phyloP scores from a whole-genome alignment of 2,888 invertebrate genomes.

The Incurvaria masculella region DNA sequence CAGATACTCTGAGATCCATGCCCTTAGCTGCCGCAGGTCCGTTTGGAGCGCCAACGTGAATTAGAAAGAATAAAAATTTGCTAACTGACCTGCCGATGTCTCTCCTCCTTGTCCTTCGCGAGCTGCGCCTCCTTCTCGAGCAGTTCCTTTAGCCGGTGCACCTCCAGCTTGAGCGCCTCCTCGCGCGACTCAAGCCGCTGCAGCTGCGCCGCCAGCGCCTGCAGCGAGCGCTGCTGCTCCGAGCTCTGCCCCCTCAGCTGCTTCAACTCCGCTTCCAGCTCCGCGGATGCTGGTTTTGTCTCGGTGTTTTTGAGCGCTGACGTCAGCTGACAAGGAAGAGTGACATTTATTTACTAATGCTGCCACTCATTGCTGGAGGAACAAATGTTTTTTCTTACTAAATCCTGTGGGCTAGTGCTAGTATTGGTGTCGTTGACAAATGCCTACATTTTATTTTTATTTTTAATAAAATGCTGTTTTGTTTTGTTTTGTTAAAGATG shows the following conservation, averaged over 20 bases:
- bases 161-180: constrained; percentile 19
- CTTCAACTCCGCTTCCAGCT: constrained; percentile 36
- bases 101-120: constrained; percentile 23
- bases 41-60: too few species aligned
- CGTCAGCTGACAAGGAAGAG: constrained; percentile 35
- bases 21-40: too few species aligned
- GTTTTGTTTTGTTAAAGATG: too few species aligned
- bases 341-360: too few species aligned
- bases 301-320: constrained; percentile 28
- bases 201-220: constrained; percentile 48
- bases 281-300: constrained; percentile 26
- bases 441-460: too few species aligned
- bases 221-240: constrained; percentile 58
- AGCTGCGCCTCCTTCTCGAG: constrained; percentile 25
- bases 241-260: constrained; percentile 48
- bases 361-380: too few species aligned
- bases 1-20: too few species aligned
- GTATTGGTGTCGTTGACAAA: too few species aligned
- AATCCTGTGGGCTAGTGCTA: too few species aligned
- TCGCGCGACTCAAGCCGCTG: constrained; percentile 24
- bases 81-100: constrained; percentile 30
- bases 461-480: too few species aligned
- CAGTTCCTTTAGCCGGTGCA: constrained; percentile 11
- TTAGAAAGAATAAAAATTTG: too few species aligned
- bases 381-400: too few species aligned